Evolutionary conservation across 2,797 vertebrate species (phyloP).

Genomic region (Carduelis carduelis): DNA sequence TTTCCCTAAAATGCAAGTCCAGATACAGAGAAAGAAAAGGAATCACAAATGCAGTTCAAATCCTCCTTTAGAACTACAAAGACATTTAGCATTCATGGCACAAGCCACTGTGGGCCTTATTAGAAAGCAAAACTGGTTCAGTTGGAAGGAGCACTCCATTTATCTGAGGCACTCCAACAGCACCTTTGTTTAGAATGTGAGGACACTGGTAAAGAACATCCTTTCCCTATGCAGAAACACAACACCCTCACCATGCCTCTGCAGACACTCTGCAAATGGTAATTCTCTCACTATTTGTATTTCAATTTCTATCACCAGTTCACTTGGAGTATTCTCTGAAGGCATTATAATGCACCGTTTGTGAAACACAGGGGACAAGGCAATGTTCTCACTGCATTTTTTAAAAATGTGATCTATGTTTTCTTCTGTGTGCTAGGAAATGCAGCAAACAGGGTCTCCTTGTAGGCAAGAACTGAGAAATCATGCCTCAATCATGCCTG

Average conservation of each 20-base stretch:
- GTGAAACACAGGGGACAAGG: neutral
- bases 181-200: neutral
- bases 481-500: neutral
- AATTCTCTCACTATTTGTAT: neutral
- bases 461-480: neutral
- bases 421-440: neutral
- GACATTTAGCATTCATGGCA: neutral
- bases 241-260: neutral
- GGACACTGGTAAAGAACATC: neutral
- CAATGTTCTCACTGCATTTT: neutral
- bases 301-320: neutral
- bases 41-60: neutral
- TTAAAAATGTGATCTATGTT: neutral
- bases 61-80: neutral
- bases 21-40: neutral
- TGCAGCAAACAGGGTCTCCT: neutral
- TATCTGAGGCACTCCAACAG: neutral
- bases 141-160: neutral
- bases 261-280: neutral
- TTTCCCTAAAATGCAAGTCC: slow-evolving; percentile 17
- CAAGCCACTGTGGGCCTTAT: neutral
- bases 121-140: neutral
- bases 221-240: neutral
- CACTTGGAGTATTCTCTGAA: slow-evolving; percentile 1
- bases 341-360: neutral